Conservation (phyloP, 1,140 invertebrate species). For the Potamilus streckersoni region DNA sequence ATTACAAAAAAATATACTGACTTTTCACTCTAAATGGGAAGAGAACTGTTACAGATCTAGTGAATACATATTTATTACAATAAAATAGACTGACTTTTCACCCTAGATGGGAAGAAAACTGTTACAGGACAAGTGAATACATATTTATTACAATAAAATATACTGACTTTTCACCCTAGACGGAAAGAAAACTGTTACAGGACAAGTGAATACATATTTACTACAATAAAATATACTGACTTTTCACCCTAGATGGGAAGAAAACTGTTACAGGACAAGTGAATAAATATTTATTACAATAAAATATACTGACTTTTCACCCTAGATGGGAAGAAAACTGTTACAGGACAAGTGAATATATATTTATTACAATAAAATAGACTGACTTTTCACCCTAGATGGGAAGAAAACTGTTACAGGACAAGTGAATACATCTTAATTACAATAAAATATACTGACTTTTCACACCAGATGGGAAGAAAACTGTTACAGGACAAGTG, state of each 20-base stretch:
- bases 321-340: slow-evolving; percentile 83
- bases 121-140: slow-evolving; percentile 68
- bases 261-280: slow-evolving; percentile 70
- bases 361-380: no score
- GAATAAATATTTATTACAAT: slow-evolving; percentile 43
- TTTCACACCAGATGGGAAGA: slow-evolving; percentile 78
- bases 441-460: neutral
- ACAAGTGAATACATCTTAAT: neutral
- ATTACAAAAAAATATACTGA: neutral
- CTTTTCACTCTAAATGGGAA: slow-evolving; percentile 82
- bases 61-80: slow-evolving; percentile 50
- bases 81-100: no score
- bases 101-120: slow-evolving; percentile 86
- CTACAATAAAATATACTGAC: neutral
- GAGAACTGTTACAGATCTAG: slow-evolving; percentile 70
- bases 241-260: slow-evolving; percentile 82
- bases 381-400: no score
- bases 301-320: slow-evolving; percentile 53
- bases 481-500: slow-evolving; percentile 70
- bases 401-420: neutral
- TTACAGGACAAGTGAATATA: slow-evolving; percentile 66
- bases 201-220: neutral
- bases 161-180: no score
- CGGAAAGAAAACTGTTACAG: no score
- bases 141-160: no score